phyloP scores from a whole-genome alignment of 2,113 vertebrate genomes.

The Helogale parvula region DNA sequence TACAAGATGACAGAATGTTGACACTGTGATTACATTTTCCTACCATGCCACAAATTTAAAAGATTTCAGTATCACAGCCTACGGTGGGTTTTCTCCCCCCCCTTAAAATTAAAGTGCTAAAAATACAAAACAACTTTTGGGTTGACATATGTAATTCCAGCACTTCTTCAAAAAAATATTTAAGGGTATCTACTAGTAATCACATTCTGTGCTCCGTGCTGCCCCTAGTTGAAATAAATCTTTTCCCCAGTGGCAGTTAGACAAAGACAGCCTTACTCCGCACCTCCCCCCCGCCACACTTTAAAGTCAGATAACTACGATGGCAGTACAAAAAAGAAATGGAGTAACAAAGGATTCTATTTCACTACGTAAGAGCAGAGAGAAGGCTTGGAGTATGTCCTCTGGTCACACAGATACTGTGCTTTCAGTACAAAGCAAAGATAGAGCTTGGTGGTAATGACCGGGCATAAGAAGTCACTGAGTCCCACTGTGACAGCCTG shows the following conservation, averaged over 20 bases:
- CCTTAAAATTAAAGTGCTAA: neutral
- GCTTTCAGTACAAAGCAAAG: neutral
- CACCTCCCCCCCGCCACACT: neutral
- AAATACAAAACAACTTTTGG: neutral
- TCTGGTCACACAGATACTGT: neutral
- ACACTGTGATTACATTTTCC: constrained; percentile 46
- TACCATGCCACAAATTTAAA: constrained; percentile 26
- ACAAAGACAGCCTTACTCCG: neutral
- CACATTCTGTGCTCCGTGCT: neutral
- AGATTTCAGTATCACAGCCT: constrained; percentile 33
- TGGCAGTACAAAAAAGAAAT: neutral
- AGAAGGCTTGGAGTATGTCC: neutral
- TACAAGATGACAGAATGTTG: constrained; percentile 41
- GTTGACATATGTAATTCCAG: constrained; percentile 29
- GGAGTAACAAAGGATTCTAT: neutral
- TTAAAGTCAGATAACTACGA: constrained; percentile 5
- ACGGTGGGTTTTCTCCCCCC: neutral
- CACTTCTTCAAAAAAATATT: constrained; percentile 34
- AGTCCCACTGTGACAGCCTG: neutral
- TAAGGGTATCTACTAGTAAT: neutral
- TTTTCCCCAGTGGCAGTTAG: neutral
- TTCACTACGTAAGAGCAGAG: neutral
- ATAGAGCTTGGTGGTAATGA: neutral
- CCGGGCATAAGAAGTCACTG: neutral
- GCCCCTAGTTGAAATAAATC: neutral